phyloP scores from a whole-genome alignment of 1,140 invertebrate genomes.

The Periplaneta americana region DNA sequence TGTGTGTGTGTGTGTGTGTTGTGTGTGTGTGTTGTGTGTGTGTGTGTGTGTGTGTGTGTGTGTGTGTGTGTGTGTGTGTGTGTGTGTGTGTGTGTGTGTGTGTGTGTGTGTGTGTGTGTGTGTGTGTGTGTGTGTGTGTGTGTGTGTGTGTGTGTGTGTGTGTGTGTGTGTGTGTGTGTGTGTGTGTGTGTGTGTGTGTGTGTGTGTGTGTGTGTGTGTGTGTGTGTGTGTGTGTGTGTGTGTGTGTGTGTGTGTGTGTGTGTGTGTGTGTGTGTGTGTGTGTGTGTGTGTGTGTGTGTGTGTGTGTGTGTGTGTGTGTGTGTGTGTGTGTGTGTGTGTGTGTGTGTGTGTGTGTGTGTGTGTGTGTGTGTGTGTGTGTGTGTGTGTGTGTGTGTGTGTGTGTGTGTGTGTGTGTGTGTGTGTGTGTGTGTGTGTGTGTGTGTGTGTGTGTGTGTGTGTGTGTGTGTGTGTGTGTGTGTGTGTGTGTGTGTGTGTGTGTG shows the following conservation, averaged over 20 bases:
- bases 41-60: too few relatives aligned
- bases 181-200: slow-evolving; percentile 26
- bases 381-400: slow-evolving; percentile 22
- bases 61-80: slow-evolving; percentile 1
- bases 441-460: slow-evolving; percentile 23
- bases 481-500: slow-evolving; percentile 26
- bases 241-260: slow-evolving; percentile 27
- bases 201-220: slow-evolving; percentile 30
- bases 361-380: slow-evolving; percentile 18
- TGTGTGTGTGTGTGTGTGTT: too few relatives aligned
- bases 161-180: slow-evolving; percentile 17
- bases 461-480: slow-evolving; percentile 27
- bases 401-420: slow-evolving; percentile 26
- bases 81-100: slow-evolving; percentile 18
- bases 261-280: slow-evolving; percentile 32
- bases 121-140: slow-evolving; percentile 20
- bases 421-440: slow-evolving; percentile 26
- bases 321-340: slow-evolving; percentile 27
- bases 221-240: slow-evolving; percentile 28
- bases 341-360: slow-evolving; percentile 30
- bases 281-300: slow-evolving; percentile 31
- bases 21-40: too few relatives aligned
- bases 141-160: slow-evolving; percentile 19
- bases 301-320: slow-evolving; percentile 29
- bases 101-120: slow-evolving; percentile 18